Conservation (phyloP, 2,888 invertebrate species). For the Agrotis segetum region DNA sequence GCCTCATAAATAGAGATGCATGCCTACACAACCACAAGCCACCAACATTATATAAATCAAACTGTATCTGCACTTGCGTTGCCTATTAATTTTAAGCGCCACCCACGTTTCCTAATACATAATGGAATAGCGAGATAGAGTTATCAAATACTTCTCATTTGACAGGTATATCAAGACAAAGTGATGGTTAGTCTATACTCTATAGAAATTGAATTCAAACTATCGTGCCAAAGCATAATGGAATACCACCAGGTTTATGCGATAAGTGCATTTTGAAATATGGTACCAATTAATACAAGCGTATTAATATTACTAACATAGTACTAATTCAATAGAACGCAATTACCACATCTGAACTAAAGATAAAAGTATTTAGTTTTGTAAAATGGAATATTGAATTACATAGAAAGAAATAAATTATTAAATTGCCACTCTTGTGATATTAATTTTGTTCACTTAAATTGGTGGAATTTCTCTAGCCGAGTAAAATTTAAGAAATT, state of each 20-base stretch:
- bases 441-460: neutral
- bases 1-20: neutral
- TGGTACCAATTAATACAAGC: neutral
- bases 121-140: slow-evolving; percentile 19
- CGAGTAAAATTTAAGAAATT: no score
- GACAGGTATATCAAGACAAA: slow-evolving; percentile 33
- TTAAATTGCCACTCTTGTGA: neutral
- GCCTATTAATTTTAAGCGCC: slow-evolving; percentile 2
- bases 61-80: slow-evolving; percentile 9
- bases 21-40: neutral
- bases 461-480: neutral
- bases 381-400: neutral
- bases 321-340: no score
- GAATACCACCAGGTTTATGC: slow-evolving; percentile 17
- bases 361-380: neutral
- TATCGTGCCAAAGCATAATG: slow-evolving; percentile 41
- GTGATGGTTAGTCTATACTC: neutral
- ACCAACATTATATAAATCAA: slow-evolving; percentile 2
- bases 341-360: neutral
- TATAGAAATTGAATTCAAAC: slow-evolving; percentile 12
- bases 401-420: neutral
- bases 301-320: no score
- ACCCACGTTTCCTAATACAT: slow-evolving; percentile 16
- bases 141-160: slow-evolving; percentile 29
- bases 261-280: slow-evolving; percentile 15